Evolutionary conservation across 2,888 invertebrate genomes (phyloP), one percentile per base, ranked within the genome.

Genomic region (Lagria hirta): DNA sequence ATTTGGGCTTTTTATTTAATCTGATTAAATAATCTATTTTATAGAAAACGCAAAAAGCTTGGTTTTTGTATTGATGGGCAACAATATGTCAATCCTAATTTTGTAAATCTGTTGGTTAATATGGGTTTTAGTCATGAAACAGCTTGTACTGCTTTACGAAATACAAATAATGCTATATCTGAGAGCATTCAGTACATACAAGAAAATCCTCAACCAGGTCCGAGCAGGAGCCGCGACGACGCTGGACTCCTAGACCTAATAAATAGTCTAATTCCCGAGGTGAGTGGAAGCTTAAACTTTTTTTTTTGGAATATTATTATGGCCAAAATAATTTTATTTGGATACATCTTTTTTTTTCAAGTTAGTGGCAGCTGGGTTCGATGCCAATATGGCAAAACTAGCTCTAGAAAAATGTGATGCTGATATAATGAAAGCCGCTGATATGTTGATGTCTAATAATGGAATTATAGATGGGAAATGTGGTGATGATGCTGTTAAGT

Each of bases 91-190:
- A 74, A 73, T 54, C 68, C 71, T 8, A 68, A 69, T 33, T 72
- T 77, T 49, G 70, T 80, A 29, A 70, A 71, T 5, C 77, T 77
- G 21, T 67, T 86, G 7, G 71, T 75, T 16, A 77, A 75, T 22
- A 88, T 89, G 87, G 89, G 89, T 0, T 89, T 77, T 69, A 59
- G 76, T 3, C 74, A 77, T 11, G 72, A 76, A 3, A 66, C 79
- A 4, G 82, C 83, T 0, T 66, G 76, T 0, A 65, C 72, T 2
- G 88, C 88, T 1, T 71, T 90, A 15, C 73, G 78, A 47, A 77
- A 77, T 61, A 69, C 81, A 30, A 81, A 86, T 62, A 89, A 89
- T 69, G 76, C 83, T 62, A 76, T 83, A n/a, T 75, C 79, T 0
- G 74, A 76, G 22, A 86, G 88, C 15, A 75, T 88, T 16, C 71